Evolutionary conservation across 2,888 invertebrate genomes (phyloP), one percentile per base, ranked within the genome.

Genomic region (Asteroscopus sphinx): DNA sequence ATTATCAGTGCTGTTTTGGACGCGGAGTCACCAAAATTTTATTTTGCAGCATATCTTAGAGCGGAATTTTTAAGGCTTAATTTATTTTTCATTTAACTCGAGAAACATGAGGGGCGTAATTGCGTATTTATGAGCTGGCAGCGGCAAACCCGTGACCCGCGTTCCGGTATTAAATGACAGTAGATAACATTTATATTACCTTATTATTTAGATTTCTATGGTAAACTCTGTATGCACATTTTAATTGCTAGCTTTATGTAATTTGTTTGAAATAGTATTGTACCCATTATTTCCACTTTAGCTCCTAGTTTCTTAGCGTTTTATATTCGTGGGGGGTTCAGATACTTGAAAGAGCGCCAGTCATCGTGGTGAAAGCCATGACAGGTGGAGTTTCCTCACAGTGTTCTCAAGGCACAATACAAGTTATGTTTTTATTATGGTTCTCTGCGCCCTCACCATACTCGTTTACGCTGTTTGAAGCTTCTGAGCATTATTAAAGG

Each of bases 361-460:
- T 69, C 51, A 69, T 56, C 25, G 15, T n/a, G 8, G n/a, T 36
- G 11, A 45, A 51, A 47, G 17, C 28, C 45, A 16, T 52, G 37
- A 45, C 49, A 65, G 47, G 36, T 47, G 67, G 5, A 8, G 11
- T 35, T 32, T 48, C 9, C n/a, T 45, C 30, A 12, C 28, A 30
- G 9, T 54, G 12, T 54, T 51, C 44, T 17, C 59, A 54, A 40
- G 33, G 39, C 28, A 65, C 30, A 47, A 51, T 54, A 12, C 32
- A 54, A 7, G 36, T 28, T 21, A 9, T 47, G 15, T 36, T 44
- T 44, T 40, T 30, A 39, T 26, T 59, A 30, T 25, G 21, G 28
- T 26, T 9, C 11, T n/a, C 16, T 9, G 9, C 28, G 2, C 16
- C 21, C 1, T 12, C 4, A 41, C 12, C 32, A 7, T 15, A 17